These are phyloP conservation scores for Xenopus borealis DNA, from an alignment of 2,113 vertebrate species.

Conservation along the genomic window DNA sequence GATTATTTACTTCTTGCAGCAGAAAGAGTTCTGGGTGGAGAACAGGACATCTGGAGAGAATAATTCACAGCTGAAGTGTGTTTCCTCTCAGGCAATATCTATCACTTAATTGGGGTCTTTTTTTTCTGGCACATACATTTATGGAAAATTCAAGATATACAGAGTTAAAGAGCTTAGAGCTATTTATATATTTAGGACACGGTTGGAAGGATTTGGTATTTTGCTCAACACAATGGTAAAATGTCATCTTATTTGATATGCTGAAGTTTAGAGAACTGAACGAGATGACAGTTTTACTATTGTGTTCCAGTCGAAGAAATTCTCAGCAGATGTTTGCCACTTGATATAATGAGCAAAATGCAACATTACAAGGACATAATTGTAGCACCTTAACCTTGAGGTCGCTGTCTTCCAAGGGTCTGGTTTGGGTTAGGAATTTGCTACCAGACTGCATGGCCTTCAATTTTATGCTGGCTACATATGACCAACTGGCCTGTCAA, in stretches of 20 bases:
- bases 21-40: constrained; percentile 52
- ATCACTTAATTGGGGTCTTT: constrained; percentile 57
- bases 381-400: no score
- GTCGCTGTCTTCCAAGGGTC: no score
- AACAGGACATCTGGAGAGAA: constrained; percentile 62
- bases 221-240: background rate
- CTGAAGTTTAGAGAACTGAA: no score
- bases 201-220: background rate
- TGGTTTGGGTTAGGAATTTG: no score
- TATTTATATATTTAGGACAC: constrained; percentile 14
- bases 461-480: no score
- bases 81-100: constrained; percentile 60
- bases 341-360: background rate
- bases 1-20: constrained; percentile 51
- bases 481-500: no score
- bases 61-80: constrained; percentile 66
- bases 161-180: constrained; percentile 12
- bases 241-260: background rate
- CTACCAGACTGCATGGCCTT: no score
- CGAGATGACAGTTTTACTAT: no score
- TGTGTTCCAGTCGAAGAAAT: background rate
- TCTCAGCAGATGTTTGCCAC: background rate
- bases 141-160: constrained; percentile 21
- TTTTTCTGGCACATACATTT: constrained; percentile 52
- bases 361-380: no score